A percentile compares a stretch with the other conserved stretches of the same genome.
phyloP scores from a whole-genome alignment of 2,888 invertebrate genomes.

The Cephus runcator region DNA sequence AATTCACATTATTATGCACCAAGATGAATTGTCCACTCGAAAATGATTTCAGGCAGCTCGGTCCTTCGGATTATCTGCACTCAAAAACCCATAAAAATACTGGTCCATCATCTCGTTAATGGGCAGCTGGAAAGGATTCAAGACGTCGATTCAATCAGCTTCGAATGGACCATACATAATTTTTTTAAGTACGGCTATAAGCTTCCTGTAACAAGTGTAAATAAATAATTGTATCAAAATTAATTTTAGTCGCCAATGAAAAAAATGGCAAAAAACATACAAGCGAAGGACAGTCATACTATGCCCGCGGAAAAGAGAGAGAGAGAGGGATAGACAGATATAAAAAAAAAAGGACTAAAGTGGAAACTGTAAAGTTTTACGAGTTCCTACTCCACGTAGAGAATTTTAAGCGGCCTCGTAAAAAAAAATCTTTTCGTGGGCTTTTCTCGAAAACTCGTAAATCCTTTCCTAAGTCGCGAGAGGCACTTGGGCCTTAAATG shows the following conservation, averaged over 20 bases:
- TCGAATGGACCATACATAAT: background rate
- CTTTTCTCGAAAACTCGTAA: constrained; percentile 52
- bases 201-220: background rate
- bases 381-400: background rate
- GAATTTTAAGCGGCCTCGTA: constrained; percentile 41
- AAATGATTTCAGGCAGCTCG: background rate
- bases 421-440: constrained; percentile 28
- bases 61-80: background rate
- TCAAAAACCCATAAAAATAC: background rate
- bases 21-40: background rate
- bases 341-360: background rate
- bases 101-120: background rate
- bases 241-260: background rate
- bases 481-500: constrained; percentile 24
- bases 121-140: background rate
- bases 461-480: constrained; percentile 25
- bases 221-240: background rate
- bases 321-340: background rate
- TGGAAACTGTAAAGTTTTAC: background rate
- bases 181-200: background rate
- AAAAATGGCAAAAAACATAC: background rate
- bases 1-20: background rate
- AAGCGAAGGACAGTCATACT: background rate
- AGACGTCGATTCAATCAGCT: background rate
- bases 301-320: too few relatives aligned